Evolutionary conservation across 2,113 vertebrate species (phyloP), one percentile per base, ranked within the genome.

Genomic region (Thunnus maccoyii): DNA sequence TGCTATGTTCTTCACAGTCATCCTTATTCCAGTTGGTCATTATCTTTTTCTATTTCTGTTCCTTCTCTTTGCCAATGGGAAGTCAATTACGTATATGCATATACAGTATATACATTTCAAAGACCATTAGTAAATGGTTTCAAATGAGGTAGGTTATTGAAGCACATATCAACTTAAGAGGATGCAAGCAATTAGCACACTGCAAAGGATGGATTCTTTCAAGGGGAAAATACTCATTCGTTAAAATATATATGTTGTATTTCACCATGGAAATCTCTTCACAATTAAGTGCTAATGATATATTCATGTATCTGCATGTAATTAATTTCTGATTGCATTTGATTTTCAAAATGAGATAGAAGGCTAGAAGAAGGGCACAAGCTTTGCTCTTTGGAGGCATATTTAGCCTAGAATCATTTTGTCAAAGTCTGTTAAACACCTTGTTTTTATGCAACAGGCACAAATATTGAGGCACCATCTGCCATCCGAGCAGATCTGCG

Each of bases 71-170:
- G 56, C 52, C 63, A 78, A 72, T 76, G 60, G 73, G 55, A 44
- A 78, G 56, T 16, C 56, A 85, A 76, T 80, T 78, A 65, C 20
- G 58, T 63, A 57, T 44, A 67, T 67, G 47, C 51, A 82, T 60
- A 56, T 58, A 83, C 36, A 41, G 6, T 41, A 41, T 86, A 78
- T 87, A 76, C 71, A 84, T 85, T 83, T 78, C 82, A 79, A 81
- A 84, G 48, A 56, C 32, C 71, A 78, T 87, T 76, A 66, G 57
- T 65, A 70, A 80, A 56, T 78, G 20, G 15, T 61, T 77, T 84
- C 46, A 57, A 80, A 82, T 82, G 22, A 83, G 71, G 58, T 54
- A 63, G 72, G 46, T 68, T 86, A 83, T 22, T 85, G 64, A 82
- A 77, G 46, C 17, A 56, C 58, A 66, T 25, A 17, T 62, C 52